These are phyloP conservation scores for Xestia sexstrigata DNA, from an alignment of 2,888 invertebrate genomes.

Conservation along the genomic window DNA sequence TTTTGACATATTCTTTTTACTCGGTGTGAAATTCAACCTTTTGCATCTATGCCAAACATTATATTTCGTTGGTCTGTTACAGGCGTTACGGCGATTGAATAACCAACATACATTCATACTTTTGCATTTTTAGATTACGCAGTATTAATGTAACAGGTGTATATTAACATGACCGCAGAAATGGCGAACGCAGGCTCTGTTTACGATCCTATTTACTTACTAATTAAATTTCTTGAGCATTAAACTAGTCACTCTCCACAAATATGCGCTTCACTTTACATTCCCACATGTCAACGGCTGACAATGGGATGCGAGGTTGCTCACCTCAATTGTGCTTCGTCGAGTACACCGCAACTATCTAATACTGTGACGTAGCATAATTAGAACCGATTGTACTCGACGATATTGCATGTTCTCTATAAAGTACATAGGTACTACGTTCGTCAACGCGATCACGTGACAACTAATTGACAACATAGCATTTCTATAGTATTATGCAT, in stretches of 20 bases:
- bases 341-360: constrained; percentile 73
- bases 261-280: constrained; percentile 76
- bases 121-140: not conserved
- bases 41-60: constrained; percentile 14
- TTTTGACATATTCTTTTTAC: constrained; percentile 35
- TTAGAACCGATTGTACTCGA: constrained; percentile 78
- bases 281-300: constrained; percentile 82
- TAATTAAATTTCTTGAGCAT: constrained; percentile 67
- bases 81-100: constrained; percentile 28
- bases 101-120: constrained; percentile 10
- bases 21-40: constrained; percentile 36
- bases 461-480: constrained; percentile 59
- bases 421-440: constrained; percentile 29
- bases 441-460: constrained; percentile 54
- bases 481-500: constrained; percentile 55
- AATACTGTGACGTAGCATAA: constrained; percentile 84
- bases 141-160: not conserved
- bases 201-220: constrained; percentile 62
- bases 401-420: constrained; percentile 59
- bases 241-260: constrained; percentile 67
- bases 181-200: constrained; percentile 29
- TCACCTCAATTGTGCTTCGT: constrained; percentile 81
- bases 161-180: constrained; percentile 26
- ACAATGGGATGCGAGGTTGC: constrained; percentile 87
- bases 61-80: not conserved